Base-by-base conservation (phyloP, 2,797 vertebrate species). In the Eidolon dupreanum region DNA sequence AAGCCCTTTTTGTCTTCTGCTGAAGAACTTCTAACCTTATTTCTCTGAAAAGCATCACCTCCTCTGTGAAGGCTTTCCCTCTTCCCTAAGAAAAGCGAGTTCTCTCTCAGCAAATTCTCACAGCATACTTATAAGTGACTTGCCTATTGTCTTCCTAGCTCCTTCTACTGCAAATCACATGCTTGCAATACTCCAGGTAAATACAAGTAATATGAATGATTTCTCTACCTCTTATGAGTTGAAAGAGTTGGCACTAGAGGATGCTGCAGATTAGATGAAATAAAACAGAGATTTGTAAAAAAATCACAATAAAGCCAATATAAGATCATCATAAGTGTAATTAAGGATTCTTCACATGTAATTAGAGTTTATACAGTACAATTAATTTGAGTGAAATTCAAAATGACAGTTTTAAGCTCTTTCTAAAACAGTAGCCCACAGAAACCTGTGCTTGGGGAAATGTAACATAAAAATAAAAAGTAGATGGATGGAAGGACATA, bases 401-500 rank as follows among this genome's bases (percentile, higher is more conserved):
- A 74, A 74, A 31, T 78, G 43, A 73, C 20, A 78, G 10, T 87
- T 81, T 83, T 74, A 89, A 75, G 33, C 38, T n/a, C 5, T 65
- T 88, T 31, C 43, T 59, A 79, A 70, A 77, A 15, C 24, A 41
- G 13, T 92, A 93, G 16, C 5, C 91, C 38, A 65, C 1, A 83
- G 51, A 33, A 82, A 6, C 28, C 38, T 66, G 7, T 73, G 43
- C n/a, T 74, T 87, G 19, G 36, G 20, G 13, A 90, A 43, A 73
- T 59, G 36, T 17, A 92, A 68, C 49, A 93, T 75, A 92, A 84
- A 82, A 41, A 95, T 79, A 90, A 88, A 87, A 77, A 59, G 46
- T 38, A 71, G 12, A 65, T 15, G 19, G 6, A n/a, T 33, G 13
- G 38, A 49, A 31, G 28, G 38, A 49, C 9, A 57, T 26, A 11